Percentiles rank a stretch among this genome's conserved stretches.
Evolutionary conservation across 2,888 invertebrate genomes (phyloP).

Genomic region (Erpobdella octoculata): DNA sequence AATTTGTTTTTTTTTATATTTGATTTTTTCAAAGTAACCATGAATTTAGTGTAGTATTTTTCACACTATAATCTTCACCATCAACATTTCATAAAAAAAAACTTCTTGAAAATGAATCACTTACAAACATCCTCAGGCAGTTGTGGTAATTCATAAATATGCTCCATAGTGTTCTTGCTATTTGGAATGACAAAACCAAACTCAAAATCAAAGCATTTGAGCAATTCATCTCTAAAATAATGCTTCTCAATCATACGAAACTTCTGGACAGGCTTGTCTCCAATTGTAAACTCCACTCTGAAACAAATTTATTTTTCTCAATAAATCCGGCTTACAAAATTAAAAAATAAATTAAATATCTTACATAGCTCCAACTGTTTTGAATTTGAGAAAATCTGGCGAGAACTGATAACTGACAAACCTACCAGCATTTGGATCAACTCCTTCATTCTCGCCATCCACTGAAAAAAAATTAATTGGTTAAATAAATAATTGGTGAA

Average conservation of each 20-base stretch:
- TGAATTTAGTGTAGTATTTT: too few species aligned
- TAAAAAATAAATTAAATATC: constrained; percentile 49
- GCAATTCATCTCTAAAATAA: constrained; percentile 80
- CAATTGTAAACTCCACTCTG: constrained; percentile 93
- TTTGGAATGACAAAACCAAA: constrained; percentile 98
- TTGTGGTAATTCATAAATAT: constrained; percentile 94
- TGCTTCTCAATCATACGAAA: constrained; percentile 98
- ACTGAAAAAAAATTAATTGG: background rate
- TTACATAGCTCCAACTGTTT: constrained; percentile 94
- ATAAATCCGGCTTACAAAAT: background rate
- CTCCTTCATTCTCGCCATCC: constrained; percentile 43
- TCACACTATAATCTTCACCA: too few species aligned
- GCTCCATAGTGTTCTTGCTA: constrained; percentile 93
- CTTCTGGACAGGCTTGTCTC: constrained; percentile 77
- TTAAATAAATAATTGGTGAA: background rate
- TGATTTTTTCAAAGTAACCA: too few species aligned
- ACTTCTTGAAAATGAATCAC: too few species aligned
- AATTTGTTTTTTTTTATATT: too few species aligned
- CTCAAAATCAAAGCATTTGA: constrained; percentile 97
- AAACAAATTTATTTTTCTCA: too few species aligned
- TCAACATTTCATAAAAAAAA: too few species aligned
- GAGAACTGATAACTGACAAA: constrained; percentile 98
- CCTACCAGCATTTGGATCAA: constrained; percentile 70
- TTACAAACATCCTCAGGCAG: constrained; percentile 77
- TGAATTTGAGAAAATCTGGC: constrained; percentile 88